A percentile compares a stretch with the other conserved stretches of the same genome.
Evolutionary conservation across 2,888 invertebrate species (phyloP).

Genomic region (Papilio elwesi): DNA sequence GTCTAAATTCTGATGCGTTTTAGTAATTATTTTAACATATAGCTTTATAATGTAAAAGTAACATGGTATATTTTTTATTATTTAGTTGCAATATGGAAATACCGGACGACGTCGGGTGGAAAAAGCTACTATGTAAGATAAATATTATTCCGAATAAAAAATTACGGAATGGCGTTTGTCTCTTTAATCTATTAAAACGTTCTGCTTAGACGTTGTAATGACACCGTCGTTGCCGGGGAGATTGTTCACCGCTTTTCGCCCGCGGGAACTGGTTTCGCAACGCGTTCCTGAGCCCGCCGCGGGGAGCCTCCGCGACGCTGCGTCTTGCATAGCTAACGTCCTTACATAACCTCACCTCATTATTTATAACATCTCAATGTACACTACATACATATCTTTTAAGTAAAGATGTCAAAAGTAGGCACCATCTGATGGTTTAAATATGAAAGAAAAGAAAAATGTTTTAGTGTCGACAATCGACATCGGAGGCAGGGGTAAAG

Average conservation of each 20-base stretch:
- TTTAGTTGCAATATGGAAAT: too few species aligned
- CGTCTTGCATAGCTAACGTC: slow-evolving; percentile 42
- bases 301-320: slow-evolving; percentile 42
- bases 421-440: slow-evolving; percentile 51
- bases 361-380: slow-evolving; percentile 39
- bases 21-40: too few species aligned
- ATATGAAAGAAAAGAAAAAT: slow-evolving; percentile 63
- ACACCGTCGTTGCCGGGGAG: slow-evolving; percentile 45
- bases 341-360: slow-evolving; percentile 47
- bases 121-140: too few species aligned
- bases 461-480: slow-evolving; percentile 74
- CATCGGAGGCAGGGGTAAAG: slow-evolving; percentile 66
- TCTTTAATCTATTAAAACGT: background rate
- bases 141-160: too few species aligned
- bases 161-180: background rate
- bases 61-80: too few species aligned
- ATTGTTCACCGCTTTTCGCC: slow-evolving; percentile 60
- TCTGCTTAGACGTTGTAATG: slow-evolving; percentile 38
- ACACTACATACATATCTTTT: slow-evolving; percentile 32
- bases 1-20: too few species aligned
- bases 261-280: slow-evolving; percentile 70
- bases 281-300: slow-evolving; percentile 52
- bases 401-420: slow-evolving; percentile 36
- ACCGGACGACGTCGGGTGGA: too few species aligned
- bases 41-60: too few species aligned